Percentiles rank a stretch among this genome's conserved stretches.
These are phyloP conservation scores for Andrena flavipes DNA, from an alignment of 2,888 invertebrate genomes.

Conservation along the genomic window DNA sequence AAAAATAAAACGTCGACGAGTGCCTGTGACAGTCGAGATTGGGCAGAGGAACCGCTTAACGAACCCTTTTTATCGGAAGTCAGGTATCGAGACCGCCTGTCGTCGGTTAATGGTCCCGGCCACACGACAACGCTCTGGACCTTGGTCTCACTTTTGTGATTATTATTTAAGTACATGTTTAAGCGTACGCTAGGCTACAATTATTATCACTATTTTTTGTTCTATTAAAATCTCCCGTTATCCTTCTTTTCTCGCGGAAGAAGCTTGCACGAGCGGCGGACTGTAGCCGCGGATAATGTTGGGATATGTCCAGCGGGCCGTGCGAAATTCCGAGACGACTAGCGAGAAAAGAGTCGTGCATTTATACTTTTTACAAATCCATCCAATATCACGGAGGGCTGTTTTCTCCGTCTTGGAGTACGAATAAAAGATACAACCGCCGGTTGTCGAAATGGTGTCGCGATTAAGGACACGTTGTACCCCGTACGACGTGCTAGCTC, in stretches of 20 bases:
- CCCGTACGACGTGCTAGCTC: constrained; percentile 49
- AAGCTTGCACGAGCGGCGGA: background rate
- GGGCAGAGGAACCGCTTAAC: constrained; percentile 36
- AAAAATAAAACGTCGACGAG: constrained; percentile 29
- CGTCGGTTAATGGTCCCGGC: constrained; percentile 60
- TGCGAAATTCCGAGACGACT: background rate
- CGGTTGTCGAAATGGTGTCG: constrained; percentile 16
- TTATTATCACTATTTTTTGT: constrained; percentile 61
- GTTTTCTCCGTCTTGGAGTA: background rate
- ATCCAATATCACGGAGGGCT: background rate
- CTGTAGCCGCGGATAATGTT: background rate
- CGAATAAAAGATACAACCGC: background rate
- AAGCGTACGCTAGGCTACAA: constrained; percentile 78
- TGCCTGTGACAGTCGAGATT: constrained; percentile 45
- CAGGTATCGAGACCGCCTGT: constrained; percentile 73
- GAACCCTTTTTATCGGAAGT: constrained; percentile 59
- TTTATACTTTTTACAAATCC: constrained; percentile 43
- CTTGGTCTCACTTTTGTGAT: constrained; percentile 84
- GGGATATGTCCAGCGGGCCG: background rate
- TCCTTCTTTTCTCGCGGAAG: background rate
- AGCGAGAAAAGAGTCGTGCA: constrained; percentile 22
- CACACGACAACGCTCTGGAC: constrained; percentile 72
- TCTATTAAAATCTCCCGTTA: constrained; percentile 21
- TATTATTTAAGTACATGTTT: constrained; percentile 80
- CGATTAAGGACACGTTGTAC: constrained; percentile 50